Percentiles rank a stretch among this genome's conserved stretches.
Conservation (phyloP, 2,888 invertebrate species). For the Bellardia bayeri region DNA sequence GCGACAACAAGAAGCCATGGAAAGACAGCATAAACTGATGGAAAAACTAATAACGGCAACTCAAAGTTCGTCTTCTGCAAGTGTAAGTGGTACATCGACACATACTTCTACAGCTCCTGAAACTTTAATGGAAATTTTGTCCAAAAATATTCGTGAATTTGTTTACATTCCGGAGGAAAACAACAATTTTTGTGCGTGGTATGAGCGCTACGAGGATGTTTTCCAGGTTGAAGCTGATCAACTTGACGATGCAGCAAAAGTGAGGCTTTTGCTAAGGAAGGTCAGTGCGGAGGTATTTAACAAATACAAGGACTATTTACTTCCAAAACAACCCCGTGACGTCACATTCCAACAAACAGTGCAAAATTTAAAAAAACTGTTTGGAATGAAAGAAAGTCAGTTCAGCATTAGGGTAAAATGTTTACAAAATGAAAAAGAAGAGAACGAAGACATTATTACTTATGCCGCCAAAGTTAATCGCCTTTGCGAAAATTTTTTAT, state of each 20-base stretch:
- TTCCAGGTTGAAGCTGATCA: slow-evolving; percentile 35
- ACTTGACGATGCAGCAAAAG: slow-evolving; percentile 58
- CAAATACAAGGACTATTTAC: slow-evolving; percentile 59
- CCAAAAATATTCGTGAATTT: slow-evolving; percentile 51
- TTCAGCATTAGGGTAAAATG: slow-evolving; percentile 46
- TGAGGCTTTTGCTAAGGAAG: slow-evolving; percentile 50
- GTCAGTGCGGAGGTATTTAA: slow-evolving; percentile 30
- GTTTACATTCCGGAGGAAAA: slow-evolving; percentile 32
- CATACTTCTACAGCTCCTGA: neutral
- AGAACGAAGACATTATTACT: slow-evolving; percentile 9
- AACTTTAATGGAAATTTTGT: slow-evolving; percentile 37
- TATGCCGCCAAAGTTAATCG: slow-evolving; percentile 50
- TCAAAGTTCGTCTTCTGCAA: neutral
- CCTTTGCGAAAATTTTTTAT: slow-evolving; percentile 61
- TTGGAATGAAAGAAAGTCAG: slow-evolving; percentile 42
- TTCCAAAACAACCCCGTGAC: slow-evolving; percentile 52
- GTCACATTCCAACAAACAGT: slow-evolving; percentile 44
- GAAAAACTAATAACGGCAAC: neutral
- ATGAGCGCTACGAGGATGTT: slow-evolving; percentile 48
- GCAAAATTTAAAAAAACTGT: slow-evolving; percentile 33
- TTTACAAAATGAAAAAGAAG: neutral
- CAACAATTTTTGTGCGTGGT: slow-evolving; percentile 41
- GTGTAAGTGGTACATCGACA: neutral
- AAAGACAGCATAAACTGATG: slow-evolving; percentile 32
- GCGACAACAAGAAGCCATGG: slow-evolving; percentile 51